Evolutionary conservation across 2,888 invertebrate species (phyloP), one percentile per base, ranked within the genome.

Genomic region (Acrobasis suavella): DNA sequence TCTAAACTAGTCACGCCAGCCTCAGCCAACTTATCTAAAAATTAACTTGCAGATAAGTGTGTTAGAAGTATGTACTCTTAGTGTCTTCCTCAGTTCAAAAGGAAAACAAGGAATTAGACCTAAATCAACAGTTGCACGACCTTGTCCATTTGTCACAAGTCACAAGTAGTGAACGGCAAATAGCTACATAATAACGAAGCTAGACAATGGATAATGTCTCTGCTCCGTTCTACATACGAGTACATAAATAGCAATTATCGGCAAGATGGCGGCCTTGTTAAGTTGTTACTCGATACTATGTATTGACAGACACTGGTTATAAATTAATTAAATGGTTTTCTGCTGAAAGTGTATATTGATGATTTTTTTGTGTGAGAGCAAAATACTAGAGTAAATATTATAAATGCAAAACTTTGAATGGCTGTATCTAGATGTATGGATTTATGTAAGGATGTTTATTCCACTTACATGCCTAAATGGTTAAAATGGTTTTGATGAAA

Each of bases 91-190:
- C 7, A 32, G 5, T 32, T 46, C n/a, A n/a, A 46, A 62, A 58
- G n/a, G 55, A 62, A 66, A 67, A 65, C 63, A 63, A 66, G 60
- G 50, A 64, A 51, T 62, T 71, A 69, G 9, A 76, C 71, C 72
- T 69, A 68, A 65, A 69, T 64, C 69, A 66, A 72, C 74, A 69
- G 65, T 63, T 15, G 50, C 8, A 16, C 70, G 80, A 77, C 87
- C 86, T 86, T 85, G 85, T 78, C 75, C 78, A 78, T 78, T 79
- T 79, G 79, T 80, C 76, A 75, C 71, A 75, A 67, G 71, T 16
- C 16, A 39, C 77, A 74, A 73, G 74, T 75, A 76, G 82, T 80
- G 83, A 86, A 82, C 71, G 83, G 80, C 72, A 76, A 73, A 76
- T 78, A 82, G 81, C 75, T 76, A 75, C 82, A 78, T 83, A 76